Base-by-base conservation (phyloP, 1,140 invertebrate genomes). In the Andricus grossulariae region DNA sequence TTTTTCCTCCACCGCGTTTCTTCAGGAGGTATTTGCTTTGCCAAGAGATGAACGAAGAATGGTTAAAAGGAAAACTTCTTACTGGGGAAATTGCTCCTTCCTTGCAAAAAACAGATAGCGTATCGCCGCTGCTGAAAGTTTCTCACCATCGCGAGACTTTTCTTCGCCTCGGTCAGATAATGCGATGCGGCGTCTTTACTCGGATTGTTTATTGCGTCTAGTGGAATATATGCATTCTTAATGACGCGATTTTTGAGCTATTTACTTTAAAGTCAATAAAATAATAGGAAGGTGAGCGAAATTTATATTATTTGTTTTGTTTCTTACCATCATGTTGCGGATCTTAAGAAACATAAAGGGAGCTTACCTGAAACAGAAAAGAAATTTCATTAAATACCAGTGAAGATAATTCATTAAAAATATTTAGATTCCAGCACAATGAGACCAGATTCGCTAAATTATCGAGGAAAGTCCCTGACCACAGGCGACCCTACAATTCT, bases 401-500 rank as follows among this genome's bases (percentile, higher is more conserved):
- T 3, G 13, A 19, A 3, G 8, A 10, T 19, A 18, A 54, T 18
- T 54, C 18, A 18, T 19, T 16, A 19, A 4, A 8, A 10, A 54
- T 3, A 18, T 54, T 54, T 18, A 18, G 18, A 54, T 18, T 54
- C n/a, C 52, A n/a, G n/a, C 52, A 3, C n/a, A 54, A 18, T 54
- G 8, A 19, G n/a, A n/a, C n/a, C 16, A 54, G 52, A 57, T 57
- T 25, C 19, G 19, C 12, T 19, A 57, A 57, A 57, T 57, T 21
- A 25, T 57, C 19, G 10, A 21, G 55, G n/a, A 18, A 21, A 57
- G 55, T 57, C 52, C n/a, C 11, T 25, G 21, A 66, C 57, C 57
- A 66, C 57, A 39, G 21, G 1, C 19, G 19, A 57, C 52, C 52
- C 52, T 10, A 25, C 72, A 74, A 75, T 81, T 77, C 80, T 78